phyloP scores from a whole-genome alignment of 2,888 invertebrate genomes.

The Stenodera caucasica region DNA sequence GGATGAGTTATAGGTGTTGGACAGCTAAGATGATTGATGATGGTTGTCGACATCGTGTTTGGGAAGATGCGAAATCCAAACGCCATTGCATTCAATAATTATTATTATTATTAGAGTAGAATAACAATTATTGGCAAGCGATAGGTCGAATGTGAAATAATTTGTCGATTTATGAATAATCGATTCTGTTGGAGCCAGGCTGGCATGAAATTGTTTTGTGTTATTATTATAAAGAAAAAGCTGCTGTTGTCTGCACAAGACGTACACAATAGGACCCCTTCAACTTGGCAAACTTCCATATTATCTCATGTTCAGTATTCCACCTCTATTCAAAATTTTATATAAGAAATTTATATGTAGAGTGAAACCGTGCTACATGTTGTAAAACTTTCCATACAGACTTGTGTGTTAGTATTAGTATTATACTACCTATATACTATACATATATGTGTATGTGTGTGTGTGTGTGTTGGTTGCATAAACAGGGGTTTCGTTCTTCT shows the following conservation, averaged over 20 bases:
- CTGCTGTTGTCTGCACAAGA: slow-evolving; percentile 13
- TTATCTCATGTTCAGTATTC: slow-evolving; percentile 40
- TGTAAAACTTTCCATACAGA: slow-evolving; percentile 51
- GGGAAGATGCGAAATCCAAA: slow-evolving; percentile 52
- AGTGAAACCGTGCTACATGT: slow-evolving; percentile 51
- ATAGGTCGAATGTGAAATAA: too few relatives aligned
- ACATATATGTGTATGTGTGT: too few relatives aligned
- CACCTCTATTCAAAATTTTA: slow-evolving; percentile 48
- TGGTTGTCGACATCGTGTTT: slow-evolving; percentile 54
- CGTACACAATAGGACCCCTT: slow-evolving; percentile 26
- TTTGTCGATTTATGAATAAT: not conserved
- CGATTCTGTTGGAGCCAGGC: not conserved
- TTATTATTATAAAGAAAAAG: slow-evolving; percentile 3
- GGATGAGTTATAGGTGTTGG: slow-evolving; percentile 43
- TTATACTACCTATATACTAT: too few relatives aligned
- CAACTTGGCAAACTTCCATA: slow-evolving; percentile 43
- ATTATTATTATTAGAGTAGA: too few relatives aligned
- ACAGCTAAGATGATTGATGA: slow-evolving; percentile 54
- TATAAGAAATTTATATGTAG: slow-evolving; percentile 51
- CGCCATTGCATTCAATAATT: too few relatives aligned
- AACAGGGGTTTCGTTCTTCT: slow-evolving; percentile 36
- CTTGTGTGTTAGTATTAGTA: too few relatives aligned
- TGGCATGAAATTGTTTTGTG: not conserved
- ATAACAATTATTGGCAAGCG: too few relatives aligned
- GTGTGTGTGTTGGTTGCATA: slow-evolving; percentile 35